phyloP scores from a whole-genome alignment of 2,113 vertebrate genomes.

The Scytalopus superciliaris region DNA sequence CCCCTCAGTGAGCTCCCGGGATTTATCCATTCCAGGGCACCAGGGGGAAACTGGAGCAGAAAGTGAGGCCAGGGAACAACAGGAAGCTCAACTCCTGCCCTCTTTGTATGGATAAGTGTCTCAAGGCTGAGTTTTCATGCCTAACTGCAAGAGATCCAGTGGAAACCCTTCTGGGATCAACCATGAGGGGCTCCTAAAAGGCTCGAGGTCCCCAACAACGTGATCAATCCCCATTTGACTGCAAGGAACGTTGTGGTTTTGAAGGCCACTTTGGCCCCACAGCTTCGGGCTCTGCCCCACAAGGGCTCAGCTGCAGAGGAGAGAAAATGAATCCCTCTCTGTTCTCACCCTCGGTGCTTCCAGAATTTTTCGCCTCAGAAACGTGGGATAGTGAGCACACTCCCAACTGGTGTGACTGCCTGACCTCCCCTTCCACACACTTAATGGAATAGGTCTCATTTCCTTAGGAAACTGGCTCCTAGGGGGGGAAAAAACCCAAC shows the following conservation, averaged over 20 bases:
- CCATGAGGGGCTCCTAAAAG: accelerated
- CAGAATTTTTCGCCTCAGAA: not conserved
- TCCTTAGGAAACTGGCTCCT: slow-evolving; percentile 47
- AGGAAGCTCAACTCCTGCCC: not conserved
- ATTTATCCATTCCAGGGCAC: not conserved
- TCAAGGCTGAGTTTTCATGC: not conserved
- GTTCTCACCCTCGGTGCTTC: not conserved
- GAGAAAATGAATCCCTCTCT: not conserved
- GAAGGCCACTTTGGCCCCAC: not conserved
- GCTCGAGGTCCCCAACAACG: not conserved
- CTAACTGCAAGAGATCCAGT: not conserved
- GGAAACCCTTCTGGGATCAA: not conserved
- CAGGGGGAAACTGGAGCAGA: not conserved
- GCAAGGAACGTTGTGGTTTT: not conserved
- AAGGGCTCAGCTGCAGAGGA: not conserved
- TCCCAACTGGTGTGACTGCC: not conserved
- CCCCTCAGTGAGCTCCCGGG: not conserved
- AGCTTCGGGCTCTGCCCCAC: not conserved
- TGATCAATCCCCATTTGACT: not conserved
- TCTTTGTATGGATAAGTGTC: not conserved
- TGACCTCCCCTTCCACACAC: not conserved
- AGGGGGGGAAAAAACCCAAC: not conserved
- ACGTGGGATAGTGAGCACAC: not conserved
- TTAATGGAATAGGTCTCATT: not conserved
- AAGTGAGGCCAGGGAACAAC: not conserved